Evolutionary conservation across 2,888 invertebrate species (phyloP), one percentile per base, ranked within the genome.

Genomic region (Microctonus brassicae): DNA sequence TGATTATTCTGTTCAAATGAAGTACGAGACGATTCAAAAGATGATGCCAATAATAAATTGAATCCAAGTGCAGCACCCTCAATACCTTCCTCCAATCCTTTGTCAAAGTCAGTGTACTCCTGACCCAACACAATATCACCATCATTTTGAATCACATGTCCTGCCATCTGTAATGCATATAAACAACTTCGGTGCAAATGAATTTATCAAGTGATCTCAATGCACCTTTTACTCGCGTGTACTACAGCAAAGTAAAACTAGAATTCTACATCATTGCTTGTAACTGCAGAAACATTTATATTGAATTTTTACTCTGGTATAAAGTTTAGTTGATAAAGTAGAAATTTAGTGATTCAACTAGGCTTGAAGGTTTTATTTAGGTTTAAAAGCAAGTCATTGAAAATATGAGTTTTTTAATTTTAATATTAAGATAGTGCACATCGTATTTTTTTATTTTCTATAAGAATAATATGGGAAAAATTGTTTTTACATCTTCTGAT

Each of bases 91-190:
- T 91, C 90, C 39, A 89, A 84, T 52, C 93, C 91, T 81, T 89
- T 91, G 89, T 93, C 91, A 78, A 90, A 90, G 79, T 91, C 90
- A n/a, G 91, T 90, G 77, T 91, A 91, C 77, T 93, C 93, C 83
- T 93, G 93, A 22, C 93, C 93, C n/a, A 93, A 87, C 9, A 93
- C 92, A 6, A 93, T 85, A 78, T 92, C 92, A 9, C 93, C 93
- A 3, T 90, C 89, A 26, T 89, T 88, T 6, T 92, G 91, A 70
- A 93, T 88, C 60, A 89, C 85, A 64, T 89, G 88, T 1, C 90
- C 90, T 53, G 86, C 81, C 58, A 91, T 86, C 93, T 93, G 88
- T 66, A 90, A 90, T 73, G 79, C 53, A 66, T 66, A 76, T 74
- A 52, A 55, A 55, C 47, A 63, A 63, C 29, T 42, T 63, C n/a